Percentiles rank a stretch among this genome's conserved stretches.
These are phyloP conservation scores for Polypedilum pembai DNA, from an alignment of 1,140 invertebrate species.

Conservation along the genomic window DNA sequence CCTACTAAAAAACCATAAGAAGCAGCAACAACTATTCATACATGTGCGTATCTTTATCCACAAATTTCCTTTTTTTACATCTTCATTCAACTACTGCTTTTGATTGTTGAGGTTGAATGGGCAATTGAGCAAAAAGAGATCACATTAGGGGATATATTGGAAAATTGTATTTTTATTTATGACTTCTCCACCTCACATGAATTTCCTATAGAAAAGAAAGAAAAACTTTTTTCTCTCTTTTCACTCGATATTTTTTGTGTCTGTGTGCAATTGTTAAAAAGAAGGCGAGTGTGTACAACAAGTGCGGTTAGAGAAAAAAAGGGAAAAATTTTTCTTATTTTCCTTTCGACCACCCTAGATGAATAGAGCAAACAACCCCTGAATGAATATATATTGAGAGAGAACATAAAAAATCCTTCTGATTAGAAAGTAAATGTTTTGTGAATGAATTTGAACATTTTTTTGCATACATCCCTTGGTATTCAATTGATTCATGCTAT, in stretches of 20 bases:
- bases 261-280: too few relatives aligned
- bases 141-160: slow-evolving; percentile 1
- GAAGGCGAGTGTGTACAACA: not conserved
- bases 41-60: too few relatives aligned
- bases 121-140: not conserved
- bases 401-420: not conserved
- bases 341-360: not conserved
- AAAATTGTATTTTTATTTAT: slow-evolving; percentile 15
- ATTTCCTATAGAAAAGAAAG: too few relatives aligned
- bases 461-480: too few relatives aligned
- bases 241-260: too few relatives aligned
- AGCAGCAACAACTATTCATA: too few relatives aligned
- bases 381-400: not conserved
- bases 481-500: too few relatives aligned
- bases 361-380: not conserved
- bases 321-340: not conserved
- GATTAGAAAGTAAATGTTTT: slow-evolving; percentile 19
- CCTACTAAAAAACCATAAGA: too few relatives aligned
- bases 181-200: not conserved
- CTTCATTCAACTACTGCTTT: not conserved
- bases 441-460: not conserved
- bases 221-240: too few relatives aligned
- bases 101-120: slow-evolving; percentile 12
- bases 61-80: too few relatives aligned
- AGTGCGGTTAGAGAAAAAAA: not conserved